Evolutionary conservation across 2,888 invertebrate genomes (phyloP), one percentile per base, ranked within the genome.

Genomic region (Sinohyriopsis cumingii): DNA sequence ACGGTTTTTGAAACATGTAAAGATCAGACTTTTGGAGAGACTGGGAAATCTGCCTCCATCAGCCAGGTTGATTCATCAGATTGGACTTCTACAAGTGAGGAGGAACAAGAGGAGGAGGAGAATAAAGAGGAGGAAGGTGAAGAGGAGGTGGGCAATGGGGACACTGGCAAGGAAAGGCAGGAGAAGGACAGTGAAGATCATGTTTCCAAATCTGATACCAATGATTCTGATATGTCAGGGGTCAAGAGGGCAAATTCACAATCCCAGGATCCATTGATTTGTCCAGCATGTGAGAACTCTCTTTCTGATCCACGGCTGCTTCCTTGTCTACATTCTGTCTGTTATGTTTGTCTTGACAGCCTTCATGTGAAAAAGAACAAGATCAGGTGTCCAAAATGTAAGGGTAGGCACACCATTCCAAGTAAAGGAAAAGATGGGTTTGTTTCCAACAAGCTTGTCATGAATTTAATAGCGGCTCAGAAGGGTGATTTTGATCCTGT

Each of bases 391-490:
- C 62, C n/a, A 22, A 62, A 53, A 62, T 62, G 18, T 33, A 62
- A 53, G 33, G 18, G n/a, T 22, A 22, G 54, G 9, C 33, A 53
- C 62, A 18, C 22, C 54, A 62, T 62, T 24, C 25, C n/a, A 45
- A 45, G 45, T 45, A 45, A 45, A 45, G 45, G 45, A 45, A 45
- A 45, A 45, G 45, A 45, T 45, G 45, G 15, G 9, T 45, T 45
- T 45, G 45, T 45, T 45, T 45, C 15, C 15, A 45, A 45, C 45
- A 45, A 45, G 45, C 45, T 75, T 7, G 9, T 71, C 7, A 55
- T 53, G 9, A 67, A 71, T 55, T 24, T 73, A 12, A 28, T 75
- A 18, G 24, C 25, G 15, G 22, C 54, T n/a, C 59, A 73, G 24
- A 24, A 20, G 18, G 33, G 18, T 22, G 25, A 45, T 15, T 45